These are phyloP conservation scores for Hyles euphorbiae DNA, from an alignment of 1,140 invertebrate genomes.

Conservation along the genomic window DNA sequence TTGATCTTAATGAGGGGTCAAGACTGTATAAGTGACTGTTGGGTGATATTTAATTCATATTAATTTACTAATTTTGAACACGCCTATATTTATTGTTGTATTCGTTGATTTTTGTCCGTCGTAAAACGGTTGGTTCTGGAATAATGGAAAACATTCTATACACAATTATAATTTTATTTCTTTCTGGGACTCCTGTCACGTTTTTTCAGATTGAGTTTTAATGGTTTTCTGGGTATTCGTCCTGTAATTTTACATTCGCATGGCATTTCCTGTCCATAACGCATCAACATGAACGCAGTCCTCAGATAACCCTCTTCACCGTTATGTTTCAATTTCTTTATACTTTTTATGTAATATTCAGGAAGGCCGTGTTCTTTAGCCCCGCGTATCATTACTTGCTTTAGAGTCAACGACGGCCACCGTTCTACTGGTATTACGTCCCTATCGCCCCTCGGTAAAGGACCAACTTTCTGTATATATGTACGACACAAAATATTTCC, in stretches of 20 bases:
- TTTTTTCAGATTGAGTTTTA: slow-evolving; percentile 30
- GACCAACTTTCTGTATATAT: slow-evolving; percentile 51
- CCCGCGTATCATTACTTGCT: slow-evolving; percentile 48
- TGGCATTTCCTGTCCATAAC: slow-evolving; percentile 33
- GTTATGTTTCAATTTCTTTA: slow-evolving; percentile 50
- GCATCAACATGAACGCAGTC: slow-evolving; percentile 35
- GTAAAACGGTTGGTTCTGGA: no score
- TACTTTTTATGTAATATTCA: slow-evolving; percentile 43
- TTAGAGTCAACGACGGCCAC: slow-evolving; percentile 55
- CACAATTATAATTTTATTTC: background rate
- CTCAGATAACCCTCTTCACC: slow-evolving; percentile 46
- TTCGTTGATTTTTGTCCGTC: no score
- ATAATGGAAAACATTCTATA: no score
- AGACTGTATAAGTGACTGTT: no score
- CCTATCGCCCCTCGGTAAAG: slow-evolving; percentile 53
- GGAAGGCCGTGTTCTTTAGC: slow-evolving; percentile 51
- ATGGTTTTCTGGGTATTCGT: slow-evolving; percentile 29
- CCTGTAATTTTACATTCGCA: slow-evolving; percentile 40
- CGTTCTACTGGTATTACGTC: slow-evolving; percentile 48
- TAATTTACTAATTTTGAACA: no score
- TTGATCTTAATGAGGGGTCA: no score
- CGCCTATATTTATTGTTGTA: no score
- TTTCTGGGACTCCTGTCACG: slow-evolving; percentile 1
- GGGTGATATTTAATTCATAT: no score
- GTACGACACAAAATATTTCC: slow-evolving; percentile 38